Base-by-base conservation (phyloP, 2,888 invertebrate species). In the Hemistola chrysoprasaria region DNA sequence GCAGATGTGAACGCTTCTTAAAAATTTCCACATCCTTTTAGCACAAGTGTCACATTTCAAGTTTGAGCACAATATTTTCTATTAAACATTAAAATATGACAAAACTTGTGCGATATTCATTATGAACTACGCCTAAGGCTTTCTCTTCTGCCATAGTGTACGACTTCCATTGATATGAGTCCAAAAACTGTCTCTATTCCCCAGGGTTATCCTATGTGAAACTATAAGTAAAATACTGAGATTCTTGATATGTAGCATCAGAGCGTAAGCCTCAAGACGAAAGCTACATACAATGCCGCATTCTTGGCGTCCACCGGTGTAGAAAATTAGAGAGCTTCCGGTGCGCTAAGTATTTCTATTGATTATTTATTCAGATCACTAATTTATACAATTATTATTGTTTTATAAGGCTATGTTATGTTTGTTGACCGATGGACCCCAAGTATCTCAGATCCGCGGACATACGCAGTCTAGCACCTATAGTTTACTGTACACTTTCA, bases 221-320 rank as follows among this genome's bases (percentile, higher is more conserved):
- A 56, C 53, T 59, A 61, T 55, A 58, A 56, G 52, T 70, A 63
- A 61, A 49, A 62, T 61, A 68, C 61, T 75, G 82, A 84, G 83
- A 83, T 83, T 84, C 81, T 71, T 84, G 84, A 84, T 84, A 85
- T 83, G 82, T 83, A 73, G 72, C 70, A 60, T 69, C 51, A 62
- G 66, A 75, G 76, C 71, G 72, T 62, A 72, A 75, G 78, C 77
- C 78, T 70, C 56, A 57, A 69, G 74, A 68, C 74, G 68, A 64
- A 73, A 74, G 73, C 73, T 69, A 65, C 71, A 63, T 61, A 57
- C 52, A 55, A 48, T 38, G 42, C 44, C 43, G 45, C 8, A 36
- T 41, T 28, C 24, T 46, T 43, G 49, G 44, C 22, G 30, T 34
- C 38, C 43, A 30, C 43, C 22, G 38, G 43, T 10, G 43, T 44